Percentiles rank a stretch among this genome's conserved stretches.
These are phyloP conservation scores for Boloria euphrosyne DNA, from an alignment of 2,888 invertebrate genomes.

Conservation along the genomic window DNA sequence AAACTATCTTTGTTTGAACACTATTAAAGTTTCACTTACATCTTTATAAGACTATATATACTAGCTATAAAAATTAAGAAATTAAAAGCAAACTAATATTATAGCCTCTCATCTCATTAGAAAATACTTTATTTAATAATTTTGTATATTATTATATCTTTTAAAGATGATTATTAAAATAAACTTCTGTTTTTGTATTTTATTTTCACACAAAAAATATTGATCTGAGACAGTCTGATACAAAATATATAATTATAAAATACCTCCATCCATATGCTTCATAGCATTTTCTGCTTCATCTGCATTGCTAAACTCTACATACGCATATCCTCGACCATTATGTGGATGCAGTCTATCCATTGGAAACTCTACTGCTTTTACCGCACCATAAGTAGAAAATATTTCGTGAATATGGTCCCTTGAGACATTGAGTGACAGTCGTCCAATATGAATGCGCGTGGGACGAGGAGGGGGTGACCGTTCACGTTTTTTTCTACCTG, in stretches of 20 bases:
- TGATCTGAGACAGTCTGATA: no score
- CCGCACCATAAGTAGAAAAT: slow-evolving; percentile 92
- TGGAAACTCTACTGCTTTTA: slow-evolving; percentile 95
- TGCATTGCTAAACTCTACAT: slow-evolving; percentile 95
- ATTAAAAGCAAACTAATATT: no score
- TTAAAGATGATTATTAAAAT: no score
- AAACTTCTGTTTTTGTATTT: no score
- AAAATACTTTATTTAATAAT: no score
- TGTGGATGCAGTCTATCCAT: slow-evolving; percentile 93
- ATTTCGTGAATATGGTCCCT: slow-evolving; percentile 95
- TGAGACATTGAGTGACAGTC: slow-evolving; percentile 95
- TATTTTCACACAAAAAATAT: neutral
- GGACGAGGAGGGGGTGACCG: slow-evolving; percentile 95
- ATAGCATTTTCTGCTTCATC: slow-evolving; percentile 99
- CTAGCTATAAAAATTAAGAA: no score
- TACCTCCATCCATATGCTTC: slow-evolving; percentile 99
- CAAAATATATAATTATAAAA: no score
- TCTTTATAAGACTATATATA: no score
- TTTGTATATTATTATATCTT: neutral
- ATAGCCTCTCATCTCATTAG: no score
- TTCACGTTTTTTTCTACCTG: slow-evolving; percentile 87
- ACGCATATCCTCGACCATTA: slow-evolving; percentile 95
- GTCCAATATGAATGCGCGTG: slow-evolving; percentile 96
- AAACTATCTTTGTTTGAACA: no score
- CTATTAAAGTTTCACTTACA: no score